A percentile compares a stretch with the other conserved stretches of the same genome.
These are phyloP conservation scores for Troides aeacus DNA, from an alignment of 2,888 invertebrate species.

Conservation along the genomic window DNA sequence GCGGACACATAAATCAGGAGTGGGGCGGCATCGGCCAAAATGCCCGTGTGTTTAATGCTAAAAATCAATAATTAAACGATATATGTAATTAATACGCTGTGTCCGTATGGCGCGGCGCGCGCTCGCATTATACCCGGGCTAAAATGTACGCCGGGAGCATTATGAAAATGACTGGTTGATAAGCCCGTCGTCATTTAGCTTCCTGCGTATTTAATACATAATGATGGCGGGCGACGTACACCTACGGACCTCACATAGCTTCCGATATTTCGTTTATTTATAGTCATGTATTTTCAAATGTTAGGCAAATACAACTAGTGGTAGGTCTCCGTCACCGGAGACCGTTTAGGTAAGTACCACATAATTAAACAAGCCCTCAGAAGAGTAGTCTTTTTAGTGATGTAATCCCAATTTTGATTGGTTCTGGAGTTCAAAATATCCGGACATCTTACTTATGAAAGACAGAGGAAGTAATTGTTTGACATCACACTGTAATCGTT, in stretches of 20 bases:
- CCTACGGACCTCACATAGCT: conserved; percentile 8
- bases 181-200: conserved; percentile 48
- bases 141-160: conserved; percentile 53
- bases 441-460: no score
- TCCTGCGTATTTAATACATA: conserved; percentile 34
- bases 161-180: conserved; percentile 63
- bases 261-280: conserved; percentile 4
- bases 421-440: no score
- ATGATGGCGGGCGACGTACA: conserved; percentile 24
- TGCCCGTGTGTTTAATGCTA: conserved; percentile 66
- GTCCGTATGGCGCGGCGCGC: conserved; percentile 37
- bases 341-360: no score
- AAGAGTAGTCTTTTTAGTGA: no score
- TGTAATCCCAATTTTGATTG: no score
- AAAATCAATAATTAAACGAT: conserved; percentile 78
- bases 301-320: no score
- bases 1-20: conserved; percentile 44
- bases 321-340: no score
- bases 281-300: background rate
- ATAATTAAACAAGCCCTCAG: no score
- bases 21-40: conserved; percentile 46
- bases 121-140: conserved; percentile 58
- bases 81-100: conserved; percentile 75
- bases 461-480: no score
- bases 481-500: no score